Evolutionary conservation across 2,888 invertebrate species (phyloP).

Genomic region (Sisyra nigra): DNA sequence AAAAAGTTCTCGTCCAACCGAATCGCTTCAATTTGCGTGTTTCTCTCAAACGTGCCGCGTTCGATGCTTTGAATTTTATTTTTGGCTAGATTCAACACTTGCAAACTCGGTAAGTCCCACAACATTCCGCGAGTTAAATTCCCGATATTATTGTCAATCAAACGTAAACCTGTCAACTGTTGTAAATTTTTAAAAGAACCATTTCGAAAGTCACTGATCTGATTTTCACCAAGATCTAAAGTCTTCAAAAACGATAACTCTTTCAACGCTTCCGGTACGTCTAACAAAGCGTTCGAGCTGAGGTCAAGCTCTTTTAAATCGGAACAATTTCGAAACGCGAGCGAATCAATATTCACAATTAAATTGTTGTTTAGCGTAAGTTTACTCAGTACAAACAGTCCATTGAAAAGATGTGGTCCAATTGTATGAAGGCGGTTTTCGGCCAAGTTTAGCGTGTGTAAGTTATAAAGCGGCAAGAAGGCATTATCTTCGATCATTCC

Average conservation of each 20-base stretch:
- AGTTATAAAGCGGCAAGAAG: constrained; percentile 72
- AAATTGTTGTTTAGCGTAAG: constrained; percentile 75
- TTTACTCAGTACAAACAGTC: constrained; percentile 67
- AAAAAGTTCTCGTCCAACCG: constrained; percentile 77
- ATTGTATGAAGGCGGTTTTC: constrained; percentile 73
- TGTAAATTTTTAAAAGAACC: constrained; percentile 73
- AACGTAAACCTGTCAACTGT: constrained; percentile 69
- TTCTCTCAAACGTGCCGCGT: constrained; percentile 66
- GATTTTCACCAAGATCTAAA: constrained; percentile 83
- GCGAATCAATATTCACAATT: constrained; percentile 58
- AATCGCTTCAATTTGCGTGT: constrained; percentile 69
- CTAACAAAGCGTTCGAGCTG: constrained; percentile 68
- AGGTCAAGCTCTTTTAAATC: constrained; percentile 78
- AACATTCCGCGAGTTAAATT: constrained; percentile 75
- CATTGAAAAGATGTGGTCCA: constrained; percentile 67
- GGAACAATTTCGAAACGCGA: constrained; percentile 76
- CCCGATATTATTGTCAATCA: constrained; percentile 82
- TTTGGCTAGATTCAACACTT: constrained; percentile 75
- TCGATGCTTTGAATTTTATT: constrained; percentile 79
- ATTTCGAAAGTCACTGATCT: constrained; percentile 66
- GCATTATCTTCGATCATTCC: constrained; percentile 80
- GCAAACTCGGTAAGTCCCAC: constrained; percentile 67
- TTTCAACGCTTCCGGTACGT: constrained; percentile 68
- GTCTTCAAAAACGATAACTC: constrained; percentile 72
- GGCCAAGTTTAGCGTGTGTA: constrained; percentile 77